A percentile compares a stretch with the other conserved stretches of the same genome.
Conservation (phyloP, 2,888 invertebrate species). For the Drosophila nigritarsus region DNA sequence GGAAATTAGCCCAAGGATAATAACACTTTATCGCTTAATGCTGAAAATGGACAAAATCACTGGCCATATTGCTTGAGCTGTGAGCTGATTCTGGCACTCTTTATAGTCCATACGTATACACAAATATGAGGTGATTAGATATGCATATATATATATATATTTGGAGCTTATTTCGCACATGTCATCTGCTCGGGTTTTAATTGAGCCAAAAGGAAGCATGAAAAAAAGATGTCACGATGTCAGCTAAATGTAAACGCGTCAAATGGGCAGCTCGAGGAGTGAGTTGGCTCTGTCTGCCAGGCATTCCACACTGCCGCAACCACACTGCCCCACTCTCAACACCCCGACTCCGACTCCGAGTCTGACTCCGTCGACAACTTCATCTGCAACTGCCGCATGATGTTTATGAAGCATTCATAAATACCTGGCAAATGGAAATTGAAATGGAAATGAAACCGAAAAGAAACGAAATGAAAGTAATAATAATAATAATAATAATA, state of each 20-base stretch:
- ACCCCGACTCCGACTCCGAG: neutral
- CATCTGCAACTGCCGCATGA: constrained; percentile 5
- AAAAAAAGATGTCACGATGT: constrained; percentile 46
- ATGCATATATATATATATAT: neutral
- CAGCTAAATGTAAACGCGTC: constrained; percentile 37
- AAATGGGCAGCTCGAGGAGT: constrained; percentile 20
- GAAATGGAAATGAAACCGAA: constrained; percentile 38
- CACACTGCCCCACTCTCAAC: neutral
- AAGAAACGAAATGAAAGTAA: constrained; percentile 28
- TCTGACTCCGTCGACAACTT: neutral
- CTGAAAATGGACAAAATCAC: neutral
- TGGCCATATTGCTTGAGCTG: neutral
- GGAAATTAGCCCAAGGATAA: neutral
- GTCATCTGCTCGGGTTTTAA: constrained; percentile 41
- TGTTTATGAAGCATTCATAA: constrained; percentile 55
- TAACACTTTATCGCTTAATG: neutral
- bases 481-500: constrained; percentile 67
- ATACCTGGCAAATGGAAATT: constrained; percentile 58
- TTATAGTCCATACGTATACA: neutral
- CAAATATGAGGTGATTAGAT: no score
- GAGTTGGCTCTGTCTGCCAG: constrained; percentile 17
- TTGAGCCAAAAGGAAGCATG: constrained; percentile 68
- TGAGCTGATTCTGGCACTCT: neutral
- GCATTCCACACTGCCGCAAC: no score
- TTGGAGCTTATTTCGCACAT: constrained; percentile 28